These are phyloP conservation scores for Gila robusta DNA, from an alignment of 2,797 vertebrate species.

Conservation along the genomic window DNA sequence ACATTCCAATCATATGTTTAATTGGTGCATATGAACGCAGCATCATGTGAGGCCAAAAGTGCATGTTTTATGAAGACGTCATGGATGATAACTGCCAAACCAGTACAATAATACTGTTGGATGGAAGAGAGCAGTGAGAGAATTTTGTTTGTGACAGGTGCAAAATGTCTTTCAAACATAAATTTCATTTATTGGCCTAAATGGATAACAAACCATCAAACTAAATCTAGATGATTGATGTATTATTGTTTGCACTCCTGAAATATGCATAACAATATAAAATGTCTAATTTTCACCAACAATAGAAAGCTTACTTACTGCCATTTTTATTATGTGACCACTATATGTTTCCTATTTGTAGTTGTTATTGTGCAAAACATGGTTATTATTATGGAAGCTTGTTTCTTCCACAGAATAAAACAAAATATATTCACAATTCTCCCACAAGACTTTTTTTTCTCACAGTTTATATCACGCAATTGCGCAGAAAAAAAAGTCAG, in stretches of 20 bases:
- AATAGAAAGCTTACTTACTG: neutral
- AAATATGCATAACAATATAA: neutral
- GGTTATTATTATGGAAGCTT: neutral
- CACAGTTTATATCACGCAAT: too few relatives aligned
- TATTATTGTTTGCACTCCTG: neutral
- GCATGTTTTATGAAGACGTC: constrained; percentile 55
- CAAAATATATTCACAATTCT: too few relatives aligned
- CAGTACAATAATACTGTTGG: constrained; percentile 2
- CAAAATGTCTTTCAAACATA: neutral
- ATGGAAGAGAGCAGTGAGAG: neutral
- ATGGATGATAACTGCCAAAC: constrained; percentile 4
- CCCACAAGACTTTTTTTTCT: too few relatives aligned
- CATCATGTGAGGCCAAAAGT: constrained; percentile 47
- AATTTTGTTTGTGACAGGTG: neutral
- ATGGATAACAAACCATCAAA: neutral
- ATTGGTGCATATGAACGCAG: constrained; percentile 55
- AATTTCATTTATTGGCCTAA: neutral
- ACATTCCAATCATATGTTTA: constrained; percentile 57
- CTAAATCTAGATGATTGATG: too few relatives aligned
- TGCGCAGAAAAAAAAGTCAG: too few relatives aligned
- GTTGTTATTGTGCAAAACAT: neutral
- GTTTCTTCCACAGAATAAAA: too few relatives aligned
- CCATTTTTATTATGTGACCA: neutral
- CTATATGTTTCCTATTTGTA: neutral
- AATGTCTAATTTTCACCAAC: neutral